phyloP scores from a whole-genome alignment of 2,888 invertebrate genomes.

The Hyposoter didymator region DNA sequence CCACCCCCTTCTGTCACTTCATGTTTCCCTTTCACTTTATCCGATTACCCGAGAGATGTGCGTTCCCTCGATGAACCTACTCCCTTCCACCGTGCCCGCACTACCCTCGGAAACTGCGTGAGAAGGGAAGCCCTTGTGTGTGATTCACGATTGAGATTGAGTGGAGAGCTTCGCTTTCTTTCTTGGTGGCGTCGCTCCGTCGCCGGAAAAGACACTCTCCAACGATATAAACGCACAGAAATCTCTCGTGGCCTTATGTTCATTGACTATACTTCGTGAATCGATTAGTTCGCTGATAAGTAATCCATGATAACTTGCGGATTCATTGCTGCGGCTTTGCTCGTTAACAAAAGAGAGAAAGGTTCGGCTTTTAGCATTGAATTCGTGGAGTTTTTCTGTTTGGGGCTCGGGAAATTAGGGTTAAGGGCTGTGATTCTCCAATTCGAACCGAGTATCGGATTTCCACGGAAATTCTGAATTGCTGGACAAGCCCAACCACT shows the following conservation, averaged over 20 bases:
- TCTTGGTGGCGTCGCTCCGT: constrained; percentile 47
- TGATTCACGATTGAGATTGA: constrained; percentile 66
- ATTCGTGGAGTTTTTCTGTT: background rate
- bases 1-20: constrained; percentile 63
- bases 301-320: background rate
- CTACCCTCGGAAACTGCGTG: constrained; percentile 18
- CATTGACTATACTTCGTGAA: constrained; percentile 7
- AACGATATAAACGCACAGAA: constrained; percentile 32
- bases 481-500: background rate
- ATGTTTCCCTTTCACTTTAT: constrained; percentile 65
- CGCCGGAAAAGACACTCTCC: constrained; percentile 38
- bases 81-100: background rate
- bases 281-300: background rate
- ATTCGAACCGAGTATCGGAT: background rate
- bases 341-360: background rate
- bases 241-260: constrained; percentile 20
- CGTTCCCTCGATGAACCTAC: constrained; percentile 16
- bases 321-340: background rate
- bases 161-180: constrained; percentile 45
- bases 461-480: background rate
- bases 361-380: background rate
- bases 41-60: constrained; percentile 59
- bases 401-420: background rate
- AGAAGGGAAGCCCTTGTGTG: constrained; percentile 58
- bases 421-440: background rate